Percentiles rank a stretch among this genome's conserved stretches.
phyloP scores from a whole-genome alignment of 2,888 invertebrate species.

The Drosophila leonis region DNA sequence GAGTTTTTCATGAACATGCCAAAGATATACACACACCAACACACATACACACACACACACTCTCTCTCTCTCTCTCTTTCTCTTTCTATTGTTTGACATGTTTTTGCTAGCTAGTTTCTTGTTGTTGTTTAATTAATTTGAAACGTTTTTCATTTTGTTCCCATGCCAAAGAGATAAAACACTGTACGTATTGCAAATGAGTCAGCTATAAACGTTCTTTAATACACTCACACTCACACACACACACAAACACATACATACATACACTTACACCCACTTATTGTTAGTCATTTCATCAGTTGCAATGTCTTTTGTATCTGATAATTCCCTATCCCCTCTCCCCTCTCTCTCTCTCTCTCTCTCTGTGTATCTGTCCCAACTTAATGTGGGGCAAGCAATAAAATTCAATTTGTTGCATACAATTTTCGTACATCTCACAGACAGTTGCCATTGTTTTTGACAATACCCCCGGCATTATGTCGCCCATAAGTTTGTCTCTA shows the following conservation, averaged over 20 bases:
- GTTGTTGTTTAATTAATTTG: slow-evolving; percentile 73
- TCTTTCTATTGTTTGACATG: slow-evolving; percentile 41
- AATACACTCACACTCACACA: slow-evolving; percentile 27
- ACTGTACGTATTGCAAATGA: slow-evolving; percentile 39
- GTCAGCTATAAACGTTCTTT: slow-evolving; percentile 31
- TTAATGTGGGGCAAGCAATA: slow-evolving; percentile 69
- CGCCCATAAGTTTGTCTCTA: slow-evolving; percentile 7
- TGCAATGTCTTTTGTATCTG: slow-evolving; percentile 26
- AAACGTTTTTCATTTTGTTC: slow-evolving; percentile 48
- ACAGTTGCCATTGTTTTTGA: slow-evolving; percentile 46
- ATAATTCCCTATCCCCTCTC: background rate
- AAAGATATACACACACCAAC: slow-evolving; percentile 16
- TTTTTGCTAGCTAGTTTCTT: slow-evolving; percentile 55
- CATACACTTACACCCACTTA: slow-evolving; percentile 36
- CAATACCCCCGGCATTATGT: slow-evolving; percentile 21
- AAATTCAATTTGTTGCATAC: slow-evolving; percentile 77
- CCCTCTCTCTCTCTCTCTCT: background rate
- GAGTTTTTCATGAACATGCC: slow-evolving; percentile 20
- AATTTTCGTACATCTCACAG: slow-evolving; percentile 67
- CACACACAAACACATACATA: slow-evolving; percentile 20
- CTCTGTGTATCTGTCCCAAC: background rate
- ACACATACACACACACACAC: slow-evolving; percentile 22
- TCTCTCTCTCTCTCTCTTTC: background rate
- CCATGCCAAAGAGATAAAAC: slow-evolving; percentile 15
- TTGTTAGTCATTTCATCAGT: slow-evolving; percentile 68